These are phyloP conservation scores for Podarcis muralis DNA, from an alignment of 2,113 vertebrate species.

Conservation along the genomic window DNA sequence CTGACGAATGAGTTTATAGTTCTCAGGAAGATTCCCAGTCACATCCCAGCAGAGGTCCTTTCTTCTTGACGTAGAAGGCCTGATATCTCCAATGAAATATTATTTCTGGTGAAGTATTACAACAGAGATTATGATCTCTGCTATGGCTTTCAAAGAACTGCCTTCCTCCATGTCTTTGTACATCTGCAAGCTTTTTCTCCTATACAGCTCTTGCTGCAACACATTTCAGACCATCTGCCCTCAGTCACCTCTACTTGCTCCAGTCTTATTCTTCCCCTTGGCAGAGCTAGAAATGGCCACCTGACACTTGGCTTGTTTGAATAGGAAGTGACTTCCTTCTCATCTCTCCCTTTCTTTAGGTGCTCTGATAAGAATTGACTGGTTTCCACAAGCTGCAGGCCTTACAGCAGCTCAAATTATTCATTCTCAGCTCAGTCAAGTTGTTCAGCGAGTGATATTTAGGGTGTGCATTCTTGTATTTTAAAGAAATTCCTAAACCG, in stretches of 20 bases:
- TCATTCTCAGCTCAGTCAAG: background rate
- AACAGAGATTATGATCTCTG: background rate
- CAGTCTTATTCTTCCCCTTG: background rate
- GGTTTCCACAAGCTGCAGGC: background rate
- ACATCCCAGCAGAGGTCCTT: background rate
- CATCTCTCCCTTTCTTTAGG: background rate
- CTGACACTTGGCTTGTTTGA: background rate
- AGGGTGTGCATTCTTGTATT: background rate
- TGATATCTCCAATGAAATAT: background rate
- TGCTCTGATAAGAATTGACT: background rate
- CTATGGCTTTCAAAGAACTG: background rate
- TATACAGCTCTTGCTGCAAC: no score
- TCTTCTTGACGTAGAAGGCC: background rate
- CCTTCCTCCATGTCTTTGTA: background rate
- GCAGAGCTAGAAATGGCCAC: background rate
- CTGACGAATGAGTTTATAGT: background rate
- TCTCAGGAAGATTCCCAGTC: no score
- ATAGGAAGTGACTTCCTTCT: background rate
- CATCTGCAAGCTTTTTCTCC: background rate
- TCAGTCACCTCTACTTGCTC: background rate
- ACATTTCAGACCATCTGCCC: background rate
- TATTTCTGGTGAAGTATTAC: no score
- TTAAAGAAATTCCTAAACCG: background rate
- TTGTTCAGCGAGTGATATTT: background rate
- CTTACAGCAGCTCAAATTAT: background rate